A percentile compares a stretch with the other conserved stretches of the same genome.
Conservation (phyloP, 2,888 invertebrate genomes). For the Acanthococcus lagerstroemiae region DNA sequence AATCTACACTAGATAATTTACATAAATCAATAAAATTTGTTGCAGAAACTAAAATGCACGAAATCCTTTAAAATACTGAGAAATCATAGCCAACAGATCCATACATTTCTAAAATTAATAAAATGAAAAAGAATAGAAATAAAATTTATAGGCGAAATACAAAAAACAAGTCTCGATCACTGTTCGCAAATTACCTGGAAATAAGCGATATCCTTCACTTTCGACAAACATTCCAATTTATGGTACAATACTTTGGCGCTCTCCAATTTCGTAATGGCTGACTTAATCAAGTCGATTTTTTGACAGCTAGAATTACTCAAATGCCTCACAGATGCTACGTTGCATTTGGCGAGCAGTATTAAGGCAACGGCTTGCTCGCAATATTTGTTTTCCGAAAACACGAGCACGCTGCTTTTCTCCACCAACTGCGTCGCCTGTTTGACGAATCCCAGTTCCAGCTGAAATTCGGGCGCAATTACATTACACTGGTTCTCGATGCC, state of each 20-base stretch:
- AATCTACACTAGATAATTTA: too few species aligned
- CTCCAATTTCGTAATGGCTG: constrained; percentile 15
- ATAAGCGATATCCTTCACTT: constrained; percentile 62
- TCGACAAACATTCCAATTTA: constrained; percentile 44
- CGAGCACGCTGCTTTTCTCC: constrained; percentile 13
- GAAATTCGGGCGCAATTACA: background rate
- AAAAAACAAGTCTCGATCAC: background rate
- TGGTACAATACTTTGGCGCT: constrained; percentile 11
- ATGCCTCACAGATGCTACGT: constrained; percentile 8
- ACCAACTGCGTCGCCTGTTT: constrained; percentile 16
- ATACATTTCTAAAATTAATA: too few species aligned
- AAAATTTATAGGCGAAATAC: background rate
- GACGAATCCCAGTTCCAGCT: constrained; percentile 19
- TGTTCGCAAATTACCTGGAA: constrained; percentile 54
- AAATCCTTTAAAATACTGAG: too few species aligned
- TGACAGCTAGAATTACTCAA: background rate
- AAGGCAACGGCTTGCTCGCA: constrained; percentile 15
- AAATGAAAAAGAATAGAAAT: background rate
- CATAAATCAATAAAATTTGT: too few species aligned
- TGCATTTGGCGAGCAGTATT: constrained; percentile 12
- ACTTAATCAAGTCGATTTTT: constrained; percentile 1
- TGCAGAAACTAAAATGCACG: too few species aligned
- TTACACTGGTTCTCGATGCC: background rate
- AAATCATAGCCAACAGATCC: too few species aligned
- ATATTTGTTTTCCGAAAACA: constrained; percentile 20